These are phyloP conservation scores for Heteromyza rotundicornis DNA, from an alignment of 2,888 invertebrate species.

Conservation along the genomic window DNA sequence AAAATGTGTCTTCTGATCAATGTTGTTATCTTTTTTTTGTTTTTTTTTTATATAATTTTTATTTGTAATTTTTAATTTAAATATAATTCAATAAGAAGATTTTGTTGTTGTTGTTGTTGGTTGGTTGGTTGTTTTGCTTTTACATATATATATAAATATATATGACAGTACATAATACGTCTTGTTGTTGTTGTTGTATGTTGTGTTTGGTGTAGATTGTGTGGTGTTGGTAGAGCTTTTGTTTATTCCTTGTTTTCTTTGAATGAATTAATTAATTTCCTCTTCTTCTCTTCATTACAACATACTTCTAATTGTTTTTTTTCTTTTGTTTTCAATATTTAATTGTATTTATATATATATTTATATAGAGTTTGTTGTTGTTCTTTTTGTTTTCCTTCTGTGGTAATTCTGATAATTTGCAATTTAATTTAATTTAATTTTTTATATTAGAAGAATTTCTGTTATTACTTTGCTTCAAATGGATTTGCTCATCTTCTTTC, in stretches of 20 bases:
- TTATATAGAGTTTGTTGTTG: conserved; percentile 26
- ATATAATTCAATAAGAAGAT: conserved; percentile 58
- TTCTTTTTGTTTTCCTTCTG: conserved; percentile 11
- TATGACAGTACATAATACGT: neutral
- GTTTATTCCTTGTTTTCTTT: conserved; percentile 25
- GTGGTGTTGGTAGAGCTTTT: conserved; percentile 27
- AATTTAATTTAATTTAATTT: no score
- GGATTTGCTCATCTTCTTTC: conserved; percentile 15
- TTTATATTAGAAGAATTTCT: no score
- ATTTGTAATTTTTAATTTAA: conserved; percentile 57
- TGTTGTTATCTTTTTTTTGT: conserved; percentile 32
- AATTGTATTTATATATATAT: conserved; percentile 26
- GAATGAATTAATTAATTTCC: conserved; percentile 42
- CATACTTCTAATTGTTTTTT: conserved; percentile 27
- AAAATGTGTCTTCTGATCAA: conserved; percentile 47
- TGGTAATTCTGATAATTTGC: no score
- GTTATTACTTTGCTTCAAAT: conserved; percentile 10
- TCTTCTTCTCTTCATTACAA: conserved; percentile 25
- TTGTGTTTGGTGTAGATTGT: conserved; percentile 28
- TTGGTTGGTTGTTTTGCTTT: conserved; percentile 27
- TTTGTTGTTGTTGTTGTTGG: conserved; percentile 51
- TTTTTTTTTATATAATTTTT: conserved; percentile 49
- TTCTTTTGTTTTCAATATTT: conserved; percentile 30
- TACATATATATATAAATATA: conserved; percentile 34
- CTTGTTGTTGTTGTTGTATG: conserved; percentile 33